Conservation (phyloP, 2,113 vertebrate species). For the Zosterops borbonicus region DNA sequence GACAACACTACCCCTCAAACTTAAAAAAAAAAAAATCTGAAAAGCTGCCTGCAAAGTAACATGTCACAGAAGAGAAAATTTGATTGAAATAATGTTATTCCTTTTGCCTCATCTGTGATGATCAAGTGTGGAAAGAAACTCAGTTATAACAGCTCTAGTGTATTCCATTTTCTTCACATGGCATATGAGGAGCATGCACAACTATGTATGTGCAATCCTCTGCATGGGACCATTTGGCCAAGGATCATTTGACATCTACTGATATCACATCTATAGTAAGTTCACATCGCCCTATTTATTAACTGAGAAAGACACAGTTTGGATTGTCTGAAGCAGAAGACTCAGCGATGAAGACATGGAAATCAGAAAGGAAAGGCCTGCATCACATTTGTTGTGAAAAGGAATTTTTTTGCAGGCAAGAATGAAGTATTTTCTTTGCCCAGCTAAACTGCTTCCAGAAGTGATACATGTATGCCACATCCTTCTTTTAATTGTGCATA, state of each 20-base stretch:
- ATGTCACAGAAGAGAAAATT: neutral
- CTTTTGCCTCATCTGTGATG: neutral
- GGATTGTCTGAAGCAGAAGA: neutral
- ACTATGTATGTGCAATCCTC: neutral
- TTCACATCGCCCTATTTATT: neutral
- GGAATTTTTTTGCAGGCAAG: neutral
- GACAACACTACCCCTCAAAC: accelerated
- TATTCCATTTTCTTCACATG: accelerated
- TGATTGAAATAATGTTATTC: neutral
- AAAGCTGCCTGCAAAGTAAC: neutral
- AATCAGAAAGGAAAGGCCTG: neutral
- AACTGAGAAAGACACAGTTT: neutral
- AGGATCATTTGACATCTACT: neutral
- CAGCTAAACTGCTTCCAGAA: neutral
- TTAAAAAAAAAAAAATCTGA: neutral
- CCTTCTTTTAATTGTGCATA: neutral
- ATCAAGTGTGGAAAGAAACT: neutral
- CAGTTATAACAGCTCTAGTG: neutral
- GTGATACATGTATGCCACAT: neutral
- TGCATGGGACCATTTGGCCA: accelerated
- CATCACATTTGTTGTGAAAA: neutral
- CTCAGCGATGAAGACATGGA: neutral
- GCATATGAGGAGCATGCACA: neutral
- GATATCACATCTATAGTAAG: neutral
- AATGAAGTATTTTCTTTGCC: neutral